A percentile compares a stretch with the other conserved stretches of the same genome.
Evolutionary conservation across 53 echinoderm and acorn worm species (phyloP).

Genomic region (Astropecten irregularis): DNA sequence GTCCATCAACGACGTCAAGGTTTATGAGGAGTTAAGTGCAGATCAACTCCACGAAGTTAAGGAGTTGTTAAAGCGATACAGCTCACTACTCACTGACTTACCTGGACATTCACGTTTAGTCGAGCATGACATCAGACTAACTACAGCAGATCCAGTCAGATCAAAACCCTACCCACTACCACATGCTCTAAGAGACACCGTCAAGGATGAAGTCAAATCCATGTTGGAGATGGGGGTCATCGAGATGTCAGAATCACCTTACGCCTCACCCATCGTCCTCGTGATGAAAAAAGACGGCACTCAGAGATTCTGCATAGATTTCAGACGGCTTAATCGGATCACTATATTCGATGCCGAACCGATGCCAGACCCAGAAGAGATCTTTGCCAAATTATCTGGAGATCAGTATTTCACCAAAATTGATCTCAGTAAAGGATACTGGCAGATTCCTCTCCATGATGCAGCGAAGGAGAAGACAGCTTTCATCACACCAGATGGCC

Average conservation of each 20-base stretch:
- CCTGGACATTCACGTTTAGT: slow-evolving; percentile 33
- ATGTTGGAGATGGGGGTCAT: slow-evolving; percentile 22
- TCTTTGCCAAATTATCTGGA: slow-evolving; percentile 36
- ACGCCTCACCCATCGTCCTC: slow-evolving; percentile 29
- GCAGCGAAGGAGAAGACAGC: slow-evolving; percentile 34
- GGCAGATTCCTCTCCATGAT: slow-evolving; percentile 48
- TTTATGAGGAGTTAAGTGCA: not conserved
- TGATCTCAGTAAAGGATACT: slow-evolving; percentile 45
- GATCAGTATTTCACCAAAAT: slow-evolving; percentile 51
- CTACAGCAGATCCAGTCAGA: slow-evolving; percentile 16
- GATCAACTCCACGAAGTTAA: not conserved
- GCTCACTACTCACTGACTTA: slow-evolving; percentile 31
- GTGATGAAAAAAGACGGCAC: slow-evolving; percentile 16
- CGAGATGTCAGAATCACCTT: not conserved
- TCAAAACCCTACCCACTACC: slow-evolving; percentile 19
- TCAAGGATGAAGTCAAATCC: not conserved
- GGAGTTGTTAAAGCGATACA: not conserved
- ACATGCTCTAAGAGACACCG: not conserved
- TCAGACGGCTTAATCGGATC: slow-evolving; percentile 11
- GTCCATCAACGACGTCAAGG: slow-evolving; percentile 37
- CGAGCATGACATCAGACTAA: slow-evolving; percentile 14
- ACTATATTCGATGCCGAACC: slow-evolving; percentile 45
- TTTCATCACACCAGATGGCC: slow-evolving; percentile 50
- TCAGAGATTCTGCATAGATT: slow-evolving; percentile 22
- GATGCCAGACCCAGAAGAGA: slow-evolving; percentile 51